These are phyloP conservation scores for Polypterus senegalus DNA, from an alignment of 2,113 vertebrate species.

Conservation along the genomic window DNA sequence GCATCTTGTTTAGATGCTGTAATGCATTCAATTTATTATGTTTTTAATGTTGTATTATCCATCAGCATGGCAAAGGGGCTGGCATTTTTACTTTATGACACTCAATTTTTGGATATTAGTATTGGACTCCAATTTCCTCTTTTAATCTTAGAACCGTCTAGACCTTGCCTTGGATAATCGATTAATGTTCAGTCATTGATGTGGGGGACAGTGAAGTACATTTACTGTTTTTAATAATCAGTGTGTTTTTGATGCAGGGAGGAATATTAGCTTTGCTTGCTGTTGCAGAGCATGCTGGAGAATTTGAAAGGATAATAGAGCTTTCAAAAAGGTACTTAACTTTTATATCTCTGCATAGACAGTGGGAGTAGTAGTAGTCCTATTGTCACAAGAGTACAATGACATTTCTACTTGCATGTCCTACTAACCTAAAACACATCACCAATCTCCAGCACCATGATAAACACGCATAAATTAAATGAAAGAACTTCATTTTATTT, in stretches of 20 bases:
- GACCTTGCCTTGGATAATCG: neutral
- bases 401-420: no score
- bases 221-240: neutral
- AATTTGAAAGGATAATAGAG: conserved; percentile 77
- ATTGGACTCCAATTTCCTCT: neutral
- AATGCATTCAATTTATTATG: no score
- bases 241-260: conserved; percentile 42
- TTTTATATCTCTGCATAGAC: neutral
- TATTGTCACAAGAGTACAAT: no score
- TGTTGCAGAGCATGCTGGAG: conserved; percentile 74
- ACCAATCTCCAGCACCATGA: neutral
- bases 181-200: neutral
- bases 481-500: no score
- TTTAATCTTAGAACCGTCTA: neutral
- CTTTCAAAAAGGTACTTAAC: conserved; percentile 63
- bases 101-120: no score
- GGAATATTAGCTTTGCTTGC: conserved; percentile 64
- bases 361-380: neutral
- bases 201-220: neutral
- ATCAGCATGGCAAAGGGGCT: no score
- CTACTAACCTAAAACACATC: neutral
- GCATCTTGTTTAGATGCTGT: no score
- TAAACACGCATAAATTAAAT: neutral
- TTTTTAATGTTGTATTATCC: no score
- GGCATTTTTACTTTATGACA: no score